A percentile compares a stretch with the other conserved stretches of the same genome.
These are phyloP conservation scores for Dolichopus griseipennis DNA, from an alignment of 2,888 invertebrate species.

Conservation along the genomic window DNA sequence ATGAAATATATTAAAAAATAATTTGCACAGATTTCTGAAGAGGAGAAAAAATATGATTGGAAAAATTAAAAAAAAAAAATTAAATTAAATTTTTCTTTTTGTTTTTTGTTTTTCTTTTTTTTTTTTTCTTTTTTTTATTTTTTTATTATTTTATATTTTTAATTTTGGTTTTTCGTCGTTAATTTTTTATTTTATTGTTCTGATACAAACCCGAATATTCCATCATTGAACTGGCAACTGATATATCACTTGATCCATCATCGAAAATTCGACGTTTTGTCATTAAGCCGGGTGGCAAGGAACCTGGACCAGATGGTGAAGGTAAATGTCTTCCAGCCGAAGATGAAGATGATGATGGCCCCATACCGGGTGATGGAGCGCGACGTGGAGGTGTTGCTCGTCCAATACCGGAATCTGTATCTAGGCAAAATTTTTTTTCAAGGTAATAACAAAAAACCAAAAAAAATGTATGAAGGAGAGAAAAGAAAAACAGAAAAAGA, in stretches of 20 bases:
- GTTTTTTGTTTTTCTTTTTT: neutral
- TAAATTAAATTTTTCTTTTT: constrained; percentile 2
- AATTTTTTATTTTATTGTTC: constrained; percentile 10
- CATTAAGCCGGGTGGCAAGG: constrained; percentile 66
- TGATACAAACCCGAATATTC: constrained; percentile 66
- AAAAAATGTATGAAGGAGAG: constrained; percentile 15
- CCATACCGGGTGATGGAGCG: constrained; percentile 76
- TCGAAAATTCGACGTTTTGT: constrained; percentile 61
- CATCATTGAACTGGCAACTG: constrained; percentile 77
- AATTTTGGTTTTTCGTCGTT: constrained; percentile 7
- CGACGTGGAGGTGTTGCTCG: constrained; percentile 79
- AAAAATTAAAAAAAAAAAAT: too few species aligned
- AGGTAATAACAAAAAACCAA: constrained; percentile 11
- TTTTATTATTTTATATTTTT: neutral
- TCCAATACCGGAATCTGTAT: constrained; percentile 78
- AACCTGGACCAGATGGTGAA: constrained; percentile 78
- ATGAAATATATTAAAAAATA: neutral
- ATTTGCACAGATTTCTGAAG: too few species aligned
- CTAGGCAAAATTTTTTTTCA: constrained; percentile 35
- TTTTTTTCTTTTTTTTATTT: neutral
- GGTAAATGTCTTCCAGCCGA: constrained; percentile 56
- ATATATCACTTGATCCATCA: constrained; percentile 75
- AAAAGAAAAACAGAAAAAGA: constrained; percentile 16
- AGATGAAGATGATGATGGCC: constrained; percentile 46
- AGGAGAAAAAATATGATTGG: too few species aligned